phyloP scores from a whole-genome alignment of 2,797 vertebrate genomes.

The Spinus pinus region DNA sequence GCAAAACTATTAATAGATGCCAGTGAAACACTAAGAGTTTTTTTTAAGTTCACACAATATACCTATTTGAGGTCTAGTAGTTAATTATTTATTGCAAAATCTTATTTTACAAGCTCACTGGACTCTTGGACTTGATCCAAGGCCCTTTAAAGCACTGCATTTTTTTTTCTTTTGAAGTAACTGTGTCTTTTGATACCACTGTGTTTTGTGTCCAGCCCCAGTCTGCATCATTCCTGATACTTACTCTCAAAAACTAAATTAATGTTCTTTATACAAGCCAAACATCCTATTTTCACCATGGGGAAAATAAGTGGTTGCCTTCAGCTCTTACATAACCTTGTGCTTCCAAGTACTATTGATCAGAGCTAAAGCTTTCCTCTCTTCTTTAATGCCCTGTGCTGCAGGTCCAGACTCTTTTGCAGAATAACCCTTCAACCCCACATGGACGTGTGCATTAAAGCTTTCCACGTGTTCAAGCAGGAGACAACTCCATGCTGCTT shows the following conservation, averaged over 20 bases:
- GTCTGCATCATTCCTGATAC: neutral
- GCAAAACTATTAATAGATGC: neutral
- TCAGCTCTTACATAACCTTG: neutral
- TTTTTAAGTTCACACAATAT: neutral
- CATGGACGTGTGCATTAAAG: neutral
- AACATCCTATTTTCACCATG: neutral
- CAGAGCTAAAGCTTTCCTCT: neutral
- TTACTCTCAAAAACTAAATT: neutral
- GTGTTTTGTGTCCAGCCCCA: neutral
- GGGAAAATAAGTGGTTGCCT: neutral
- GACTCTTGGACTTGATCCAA: neutral
- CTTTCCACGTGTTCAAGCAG: neutral
- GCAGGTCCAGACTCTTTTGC: neutral
- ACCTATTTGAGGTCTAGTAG: neutral
- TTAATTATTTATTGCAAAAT: neutral
- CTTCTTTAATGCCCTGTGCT: neutral
- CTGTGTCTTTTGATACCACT: neutral
- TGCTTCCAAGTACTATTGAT: neutral
- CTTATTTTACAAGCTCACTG: neutral
- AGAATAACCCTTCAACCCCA: neutral
- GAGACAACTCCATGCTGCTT: neutral
- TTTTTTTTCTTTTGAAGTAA: neutral
- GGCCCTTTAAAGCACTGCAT: neutral
- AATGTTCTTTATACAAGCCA: neutral
- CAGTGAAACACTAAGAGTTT: neutral